Conservation (phyloP, 2,888 invertebrate species). For the Tachina grossa region DNA sequence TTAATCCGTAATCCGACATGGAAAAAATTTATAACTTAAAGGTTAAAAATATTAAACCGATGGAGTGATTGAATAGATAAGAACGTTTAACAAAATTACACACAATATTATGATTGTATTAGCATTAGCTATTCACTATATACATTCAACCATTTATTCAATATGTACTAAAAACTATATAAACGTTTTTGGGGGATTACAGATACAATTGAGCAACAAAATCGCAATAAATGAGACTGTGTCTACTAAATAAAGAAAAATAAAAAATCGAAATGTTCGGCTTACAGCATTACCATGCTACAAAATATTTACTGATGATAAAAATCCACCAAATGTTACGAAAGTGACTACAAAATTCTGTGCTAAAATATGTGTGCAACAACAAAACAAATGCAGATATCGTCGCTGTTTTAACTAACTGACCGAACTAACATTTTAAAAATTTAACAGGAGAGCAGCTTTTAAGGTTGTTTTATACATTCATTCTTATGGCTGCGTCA, state of each 20-base stretch:
- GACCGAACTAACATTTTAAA: too few species aligned
- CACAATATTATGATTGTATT: conserved; percentile 38
- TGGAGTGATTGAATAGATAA: too few species aligned
- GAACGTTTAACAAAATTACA: conserved; percentile 49
- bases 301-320: conserved; percentile 20
- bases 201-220: conserved; percentile 65
- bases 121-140: conserved; percentile 9
- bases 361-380: conserved; percentile 18
- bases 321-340: conserved; percentile 57
- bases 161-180: conserved; percentile 30
- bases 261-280: conserved; percentile 46
- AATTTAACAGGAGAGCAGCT: too few species aligned
- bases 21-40: conserved; percentile 17
- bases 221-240: conserved; percentile 62
- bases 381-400: conserved; percentile 17
- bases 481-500: too few species aligned
- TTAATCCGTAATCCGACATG: too few species aligned
- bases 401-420: too few species aligned
- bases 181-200: conserved; percentile 62
- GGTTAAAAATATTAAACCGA: conserved; percentile 23
- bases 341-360: conserved; percentile 12
- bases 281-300: conserved; percentile 13
- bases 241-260: conserved; percentile 48
- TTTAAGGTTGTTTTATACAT: too few species aligned
- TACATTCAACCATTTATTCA: conserved; percentile 27